Evolutionary conservation across 1,140 invertebrate genomes (phyloP), one percentile per base, ranked within the genome.

Genomic region (Trichonephila clavata): DNA sequence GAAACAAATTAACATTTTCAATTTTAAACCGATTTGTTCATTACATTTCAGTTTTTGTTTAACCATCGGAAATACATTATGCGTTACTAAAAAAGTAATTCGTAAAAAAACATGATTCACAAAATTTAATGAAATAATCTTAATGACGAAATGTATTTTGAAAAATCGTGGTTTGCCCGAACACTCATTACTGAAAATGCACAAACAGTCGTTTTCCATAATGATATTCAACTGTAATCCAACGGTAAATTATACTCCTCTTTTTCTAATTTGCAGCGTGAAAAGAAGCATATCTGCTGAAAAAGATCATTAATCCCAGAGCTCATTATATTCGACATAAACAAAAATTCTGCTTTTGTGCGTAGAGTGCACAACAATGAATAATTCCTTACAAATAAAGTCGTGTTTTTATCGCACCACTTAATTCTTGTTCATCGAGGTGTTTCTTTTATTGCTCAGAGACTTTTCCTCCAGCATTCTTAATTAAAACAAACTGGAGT

Each of bases 371-470:
- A 60, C 57, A 59, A 84, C 60, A 84, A 84, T 84, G 83, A 84
- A 84, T 84, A 84, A 84, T 84, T 84, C 50, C 57, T 27, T 50
- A 13, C 24, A 84, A 84, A 84, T 84, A 84, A 84, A 63, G 60
- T 24, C 63, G 39, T 68, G 59, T 87, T 89, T 89, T 89, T 77
- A 89, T 89, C 87, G 32, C 63, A 59, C 39, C 24, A 32, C 87
- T 89, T 89, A 89, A 89, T 89, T 89, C 87, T 65, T 71, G 87
- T 89, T 89, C 87, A 89, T 89, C 14, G 43, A 61, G 87, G 39
- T 43, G 39, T 71, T 71, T 89, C 39, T 57, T 89, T 84, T 84
- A 59, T 60, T 89, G 60, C 13, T 24, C 16, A 7, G 14, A 27
- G n/a, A 21, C 8, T 86, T 1, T 16, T 57, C n/a, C 21, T 20